Percentiles rank a stretch among this genome's conserved stretches.
These are phyloP conservation scores for Diarsia mendica DNA, from an alignment of 2,888 invertebrate species.

Conservation along the genomic window DNA sequence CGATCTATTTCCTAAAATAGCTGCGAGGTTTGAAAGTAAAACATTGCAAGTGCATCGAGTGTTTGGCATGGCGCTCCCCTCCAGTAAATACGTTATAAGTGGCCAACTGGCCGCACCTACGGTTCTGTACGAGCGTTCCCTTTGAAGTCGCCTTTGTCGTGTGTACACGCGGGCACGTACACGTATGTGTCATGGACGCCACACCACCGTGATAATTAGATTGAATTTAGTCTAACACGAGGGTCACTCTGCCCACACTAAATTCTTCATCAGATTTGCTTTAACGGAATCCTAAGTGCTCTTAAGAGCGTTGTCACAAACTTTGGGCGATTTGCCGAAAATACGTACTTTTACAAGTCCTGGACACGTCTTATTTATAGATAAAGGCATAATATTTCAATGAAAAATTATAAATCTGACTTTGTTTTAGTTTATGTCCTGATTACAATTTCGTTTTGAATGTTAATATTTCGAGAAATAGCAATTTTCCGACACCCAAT, in stretches of 20 bases:
- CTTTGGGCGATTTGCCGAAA: too few relatives aligned
- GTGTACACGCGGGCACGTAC: constrained; percentile 46
- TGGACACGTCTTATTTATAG: too few relatives aligned
- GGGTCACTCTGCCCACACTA: constrained; percentile 54
- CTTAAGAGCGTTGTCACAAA: too few relatives aligned
- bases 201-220: constrained; percentile 66
- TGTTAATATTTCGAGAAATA: too few relatives aligned
- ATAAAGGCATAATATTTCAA: too few relatives aligned
- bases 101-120: constrained; percentile 54
- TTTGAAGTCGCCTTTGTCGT: constrained; percentile 63
- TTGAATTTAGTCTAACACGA: constrained; percentile 63
- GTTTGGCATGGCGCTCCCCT: constrained; percentile 44
- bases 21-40: constrained; percentile 28
- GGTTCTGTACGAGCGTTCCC: constrained; percentile 48
- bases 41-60: constrained; percentile 48
- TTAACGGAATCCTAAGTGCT: constrained; percentile 53
- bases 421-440: too few relatives aligned
- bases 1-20: constrained; percentile 46
- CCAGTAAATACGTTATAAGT: constrained; percentile 46
- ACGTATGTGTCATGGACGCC: constrained; percentile 52
- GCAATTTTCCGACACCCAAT: too few relatives aligned
- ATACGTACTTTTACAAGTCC: too few relatives aligned
- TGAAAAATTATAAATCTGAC: too few relatives aligned
- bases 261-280: constrained; percentile 58
- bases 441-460: too few relatives aligned